These are phyloP conservation scores for Atrina japonica DNA, from an alignment of 2,888 invertebrate genomes.

Conservation along the genomic window DNA sequence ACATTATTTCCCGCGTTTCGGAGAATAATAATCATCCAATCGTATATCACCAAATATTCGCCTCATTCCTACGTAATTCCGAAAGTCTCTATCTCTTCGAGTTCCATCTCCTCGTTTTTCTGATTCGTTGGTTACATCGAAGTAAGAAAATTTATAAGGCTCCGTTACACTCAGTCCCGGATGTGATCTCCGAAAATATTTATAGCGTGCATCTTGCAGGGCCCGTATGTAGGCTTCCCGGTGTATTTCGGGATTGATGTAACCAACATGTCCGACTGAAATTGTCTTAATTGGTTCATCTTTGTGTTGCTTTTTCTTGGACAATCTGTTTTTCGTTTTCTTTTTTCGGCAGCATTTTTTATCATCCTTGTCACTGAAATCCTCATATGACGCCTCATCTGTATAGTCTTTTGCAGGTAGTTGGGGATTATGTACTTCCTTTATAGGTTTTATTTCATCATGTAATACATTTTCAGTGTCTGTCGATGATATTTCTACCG, in stretches of 20 bases:
- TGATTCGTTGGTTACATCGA: slow-evolving; percentile 19
- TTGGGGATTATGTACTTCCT: too few relatives aligned
- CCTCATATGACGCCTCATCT: too few relatives aligned
- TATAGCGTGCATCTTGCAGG: slow-evolving; percentile 28
- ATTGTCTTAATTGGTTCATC: too few relatives aligned
- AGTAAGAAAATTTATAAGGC: slow-evolving; percentile 36
- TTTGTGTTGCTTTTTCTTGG: too few relatives aligned
- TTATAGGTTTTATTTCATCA: too few relatives aligned
- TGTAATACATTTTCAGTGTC: too few relatives aligned
- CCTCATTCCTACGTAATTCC: slow-evolving; percentile 31
- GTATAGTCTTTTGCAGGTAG: too few relatives aligned
- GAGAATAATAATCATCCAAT: slow-evolving; percentile 35
- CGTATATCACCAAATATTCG: slow-evolving; percentile 36
- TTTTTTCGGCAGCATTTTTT: too few relatives aligned
- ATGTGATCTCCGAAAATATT: slow-evolving; percentile 22
- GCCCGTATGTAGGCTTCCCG: slow-evolving; percentile 35
- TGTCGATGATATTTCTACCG: too few relatives aligned
- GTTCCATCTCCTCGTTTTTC: slow-evolving; percentile 15
- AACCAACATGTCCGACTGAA: not conserved
- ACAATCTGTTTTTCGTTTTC: too few relatives aligned
- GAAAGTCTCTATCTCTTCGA: slow-evolving; percentile 17
- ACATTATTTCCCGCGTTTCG: not conserved
- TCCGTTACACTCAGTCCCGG: slow-evolving; percentile 19
- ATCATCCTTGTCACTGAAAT: too few relatives aligned
- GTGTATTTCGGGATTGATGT: slow-evolving; percentile 25